Evolutionary conservation across 1,140 invertebrate genomes (phyloP).

Genomic region (Cydia amplana): DNA sequence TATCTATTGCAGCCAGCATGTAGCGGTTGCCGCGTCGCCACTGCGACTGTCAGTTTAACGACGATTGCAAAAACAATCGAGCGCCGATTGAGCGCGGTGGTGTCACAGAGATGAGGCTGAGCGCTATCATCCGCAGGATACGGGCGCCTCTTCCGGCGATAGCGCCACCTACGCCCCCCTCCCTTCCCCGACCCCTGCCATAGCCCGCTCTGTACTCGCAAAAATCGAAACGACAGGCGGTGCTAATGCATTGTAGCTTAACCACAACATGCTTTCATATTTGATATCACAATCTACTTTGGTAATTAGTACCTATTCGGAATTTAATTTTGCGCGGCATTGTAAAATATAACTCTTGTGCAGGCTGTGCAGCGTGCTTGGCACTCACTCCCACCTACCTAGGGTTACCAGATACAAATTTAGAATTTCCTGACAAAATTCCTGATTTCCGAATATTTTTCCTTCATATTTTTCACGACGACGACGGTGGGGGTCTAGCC

Average conservation of each 20-base stretch:
- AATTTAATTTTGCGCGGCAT: not conserved
- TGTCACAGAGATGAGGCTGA: constrained; percentile 54
- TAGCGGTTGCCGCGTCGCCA: not conserved
- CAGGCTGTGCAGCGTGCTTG: no score
- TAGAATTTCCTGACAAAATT: no score
- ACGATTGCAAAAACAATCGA: constrained; percentile 18
- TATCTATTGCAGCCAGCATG: not conserved
- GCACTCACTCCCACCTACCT: no score
- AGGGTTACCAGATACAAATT: no score
- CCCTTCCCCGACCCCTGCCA: not conserved
- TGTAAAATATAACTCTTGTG: not conserved
- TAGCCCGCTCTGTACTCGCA: constrained; percentile 6
- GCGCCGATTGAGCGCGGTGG: constrained; percentile 17
- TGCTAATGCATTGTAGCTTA: not conserved
- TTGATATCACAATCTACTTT: not conserved
- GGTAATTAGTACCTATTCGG: not conserved
- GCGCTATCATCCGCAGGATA: constrained; percentile 67
- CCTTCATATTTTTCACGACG: no score
- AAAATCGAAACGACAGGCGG: constrained; percentile 25
- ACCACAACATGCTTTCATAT: not conserved
- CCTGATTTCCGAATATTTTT: no score
- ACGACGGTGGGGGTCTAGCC: no score
- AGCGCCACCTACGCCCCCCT: constrained; percentile 45
- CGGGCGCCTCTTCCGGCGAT: constrained; percentile 58
- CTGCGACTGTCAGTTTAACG: not conserved